phyloP scores from a whole-genome alignment of 2,797 vertebrate species.

The Acomys russatus region DNA sequence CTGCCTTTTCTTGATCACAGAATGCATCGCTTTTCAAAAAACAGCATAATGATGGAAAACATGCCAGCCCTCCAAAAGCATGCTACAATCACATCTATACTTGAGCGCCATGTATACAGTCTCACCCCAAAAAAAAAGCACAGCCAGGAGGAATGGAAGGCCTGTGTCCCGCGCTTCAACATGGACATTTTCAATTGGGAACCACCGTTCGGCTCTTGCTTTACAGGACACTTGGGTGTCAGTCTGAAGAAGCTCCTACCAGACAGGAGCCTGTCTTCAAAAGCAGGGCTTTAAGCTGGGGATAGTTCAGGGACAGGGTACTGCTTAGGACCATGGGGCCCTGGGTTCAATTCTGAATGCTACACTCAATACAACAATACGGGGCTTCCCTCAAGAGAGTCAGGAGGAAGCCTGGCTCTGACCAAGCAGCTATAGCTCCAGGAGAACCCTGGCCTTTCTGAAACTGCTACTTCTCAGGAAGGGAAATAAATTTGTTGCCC shows the following conservation, averaged over 20 bases:
- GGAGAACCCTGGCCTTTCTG: background rate
- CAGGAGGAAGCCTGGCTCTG: background rate
- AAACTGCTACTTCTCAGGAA: background rate
- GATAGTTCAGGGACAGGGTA: background rate
- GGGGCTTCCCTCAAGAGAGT: background rate
- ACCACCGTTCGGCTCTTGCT: background rate
- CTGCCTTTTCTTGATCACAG: background rate
- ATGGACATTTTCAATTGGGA: background rate
- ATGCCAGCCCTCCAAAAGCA: background rate
- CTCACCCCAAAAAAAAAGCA: background rate
- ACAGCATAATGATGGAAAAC: background rate
- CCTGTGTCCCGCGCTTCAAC: background rate
- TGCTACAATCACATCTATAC: background rate
- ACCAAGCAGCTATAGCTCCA: background rate
- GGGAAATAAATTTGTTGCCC: background rate
- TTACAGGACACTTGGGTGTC: background rate
- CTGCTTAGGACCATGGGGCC: background rate
- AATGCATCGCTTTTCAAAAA: constrained; percentile 19
- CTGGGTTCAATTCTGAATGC: background rate
- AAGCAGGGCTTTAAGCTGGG: background rate
- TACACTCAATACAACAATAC: no score
- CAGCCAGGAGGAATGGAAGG: background rate
- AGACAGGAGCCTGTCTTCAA: background rate
- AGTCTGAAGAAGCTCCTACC: background rate
- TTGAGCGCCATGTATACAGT: background rate